Evolutionary conservation across 1,140 invertebrate species (phyloP).

Genomic region (Hyles euphorbiae): DNA sequence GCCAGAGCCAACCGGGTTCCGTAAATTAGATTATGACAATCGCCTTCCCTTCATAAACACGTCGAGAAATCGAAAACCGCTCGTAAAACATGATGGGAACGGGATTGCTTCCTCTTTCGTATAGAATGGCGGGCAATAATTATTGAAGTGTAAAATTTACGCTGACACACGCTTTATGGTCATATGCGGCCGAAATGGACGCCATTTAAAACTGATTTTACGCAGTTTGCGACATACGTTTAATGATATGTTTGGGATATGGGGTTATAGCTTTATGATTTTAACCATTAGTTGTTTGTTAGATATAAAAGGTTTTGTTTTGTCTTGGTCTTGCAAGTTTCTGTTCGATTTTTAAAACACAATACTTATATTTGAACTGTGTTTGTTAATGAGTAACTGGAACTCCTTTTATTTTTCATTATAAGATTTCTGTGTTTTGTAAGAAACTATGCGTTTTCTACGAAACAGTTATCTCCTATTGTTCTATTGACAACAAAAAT

Average conservation of each 20-base stretch:
- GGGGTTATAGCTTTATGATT: no score
- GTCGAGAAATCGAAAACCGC: slow-evolving; percentile 46
- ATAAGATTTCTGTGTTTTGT: no score
- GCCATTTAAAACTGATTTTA: slow-evolving; percentile 45
- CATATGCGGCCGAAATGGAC: background rate
- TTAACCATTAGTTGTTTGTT: no score
- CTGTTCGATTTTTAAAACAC: no score
- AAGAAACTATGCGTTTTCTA: no score
- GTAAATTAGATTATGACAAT: slow-evolving; percentile 33
- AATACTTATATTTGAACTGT: no score
- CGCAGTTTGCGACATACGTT: slow-evolving; percentile 44
- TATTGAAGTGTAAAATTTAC: slow-evolving; percentile 57
- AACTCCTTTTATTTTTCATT: no score
- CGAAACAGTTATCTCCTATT: no score
- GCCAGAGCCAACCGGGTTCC: slow-evolving; percentile 3
- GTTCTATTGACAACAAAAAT: no score
- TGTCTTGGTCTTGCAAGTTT: no score
- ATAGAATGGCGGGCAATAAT: slow-evolving; percentile 29
- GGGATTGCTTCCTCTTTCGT: slow-evolving; percentile 46
- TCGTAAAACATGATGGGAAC: slow-evolving; percentile 52
- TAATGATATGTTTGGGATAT: slow-evolving; percentile 42
- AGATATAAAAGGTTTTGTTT: no score
- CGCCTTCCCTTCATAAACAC: slow-evolving; percentile 41
- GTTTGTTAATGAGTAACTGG: no score
- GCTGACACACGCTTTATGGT: slow-evolving; percentile 48